phyloP scores from a whole-genome alignment of 1,140 invertebrate genomes.

The Panagrolaimus sp. region DNA sequence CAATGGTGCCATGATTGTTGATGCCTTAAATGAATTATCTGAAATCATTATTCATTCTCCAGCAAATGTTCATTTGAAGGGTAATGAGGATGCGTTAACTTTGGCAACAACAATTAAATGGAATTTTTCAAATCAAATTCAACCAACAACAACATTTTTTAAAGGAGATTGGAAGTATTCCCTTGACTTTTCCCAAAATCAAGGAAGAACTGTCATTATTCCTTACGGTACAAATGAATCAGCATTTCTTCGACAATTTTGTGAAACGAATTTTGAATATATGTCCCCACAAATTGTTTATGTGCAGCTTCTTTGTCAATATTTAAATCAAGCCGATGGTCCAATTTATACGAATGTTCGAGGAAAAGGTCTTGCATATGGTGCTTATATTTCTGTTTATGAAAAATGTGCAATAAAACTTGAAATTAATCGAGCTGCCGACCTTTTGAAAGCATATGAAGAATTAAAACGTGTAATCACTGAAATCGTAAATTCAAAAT shows the following conservation, averaged over 20 bases:
- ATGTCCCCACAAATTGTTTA: conserved; percentile 70
- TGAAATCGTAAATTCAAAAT: conserved; percentile 66
- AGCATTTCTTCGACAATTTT: conserved; percentile 69
- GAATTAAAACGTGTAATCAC: conserved; percentile 72
- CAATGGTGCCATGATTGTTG: no score
- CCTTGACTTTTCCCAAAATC: no score
- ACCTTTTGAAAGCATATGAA: conserved; percentile 72
- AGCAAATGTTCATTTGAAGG: no score
- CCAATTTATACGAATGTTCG: conserved; percentile 79
- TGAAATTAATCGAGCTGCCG: conserved; percentile 70
- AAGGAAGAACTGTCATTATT: no score
- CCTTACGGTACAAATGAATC: conserved; percentile 71
- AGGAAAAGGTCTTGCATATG: conserved; percentile 77
- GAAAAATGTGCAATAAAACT: conserved; percentile 72
- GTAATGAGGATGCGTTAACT: no score
- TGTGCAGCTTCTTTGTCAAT: conserved; percentile 74
- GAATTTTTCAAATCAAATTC: no score
- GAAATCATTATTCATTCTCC: no score
- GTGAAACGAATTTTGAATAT: conserved; percentile 62
- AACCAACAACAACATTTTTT: no score
- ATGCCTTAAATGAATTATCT: no score
- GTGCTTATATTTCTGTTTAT: conserved; percentile 67
- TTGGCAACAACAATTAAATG: no score
- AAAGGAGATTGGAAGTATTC: no score
- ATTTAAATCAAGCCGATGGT: conserved; percentile 79